A percentile compares a stretch with the other conserved stretches of the same genome.
phyloP scores from a whole-genome alignment of 2,113 vertebrate species.

The Xyliphius kryptos region DNA sequence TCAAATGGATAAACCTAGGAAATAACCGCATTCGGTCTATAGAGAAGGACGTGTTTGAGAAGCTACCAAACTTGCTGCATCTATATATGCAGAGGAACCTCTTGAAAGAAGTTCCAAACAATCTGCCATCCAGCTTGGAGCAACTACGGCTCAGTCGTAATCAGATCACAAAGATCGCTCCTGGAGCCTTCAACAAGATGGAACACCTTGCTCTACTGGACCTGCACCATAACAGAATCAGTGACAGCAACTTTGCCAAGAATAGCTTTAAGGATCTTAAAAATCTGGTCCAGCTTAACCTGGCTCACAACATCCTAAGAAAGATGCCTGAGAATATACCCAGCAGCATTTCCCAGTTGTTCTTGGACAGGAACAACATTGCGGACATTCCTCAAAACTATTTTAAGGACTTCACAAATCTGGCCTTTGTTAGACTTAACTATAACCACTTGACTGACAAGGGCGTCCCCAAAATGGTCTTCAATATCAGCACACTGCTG shows the following conservation, averaged over 20 bases:
- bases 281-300: conserved; percentile 89
- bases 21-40: conserved; percentile 87
- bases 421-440: conserved; percentile 90
- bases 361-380: conserved; percentile 88
- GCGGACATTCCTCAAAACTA: conserved; percentile 83
- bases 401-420: conserved; percentile 78
- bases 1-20: conserved; percentile 89
- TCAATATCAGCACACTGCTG: conserved; percentile 86
- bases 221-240: conserved; percentile 86
- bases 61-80: conserved; percentile 78
- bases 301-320: conserved; percentile 82
- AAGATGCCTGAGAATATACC: conserved; percentile 89
- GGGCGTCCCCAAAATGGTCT: conserved; percentile 81
- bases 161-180: conserved; percentile 82
- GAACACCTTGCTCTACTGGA: conserved; percentile 82
- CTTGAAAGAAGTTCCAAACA: conserved; percentile 81
- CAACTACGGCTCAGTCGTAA: conserved; percentile 85
- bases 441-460: conserved; percentile 87
- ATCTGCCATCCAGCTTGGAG: conserved; percentile 80
- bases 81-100: conserved; percentile 85
- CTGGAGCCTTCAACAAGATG: conserved; percentile 79
- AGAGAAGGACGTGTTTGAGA: conserved; percentile 79
- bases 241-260: conserved; percentile 76
- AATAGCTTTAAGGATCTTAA: conserved; percentile 88
- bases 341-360: conserved; percentile 78